Base-by-base conservation (phyloP, 2,888 invertebrate species). In the Synanthedon myopaeformis region DNA sequence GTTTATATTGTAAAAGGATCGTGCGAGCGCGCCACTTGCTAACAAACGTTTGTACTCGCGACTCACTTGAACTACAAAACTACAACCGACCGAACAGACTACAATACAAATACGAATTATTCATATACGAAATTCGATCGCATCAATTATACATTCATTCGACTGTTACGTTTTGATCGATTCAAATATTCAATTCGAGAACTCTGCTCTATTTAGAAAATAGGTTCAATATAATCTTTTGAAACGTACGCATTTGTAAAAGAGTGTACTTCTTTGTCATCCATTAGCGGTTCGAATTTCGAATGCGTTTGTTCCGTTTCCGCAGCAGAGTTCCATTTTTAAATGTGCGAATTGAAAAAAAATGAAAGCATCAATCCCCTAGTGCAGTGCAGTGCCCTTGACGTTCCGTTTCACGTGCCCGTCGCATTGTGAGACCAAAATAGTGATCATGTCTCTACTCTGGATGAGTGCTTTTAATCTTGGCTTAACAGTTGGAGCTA, bases 381-480 rank as follows among this genome's bases (percentile, higher is more conserved):
- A 64, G 66, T 69, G 57, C 59, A 61, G 64, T 66, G 64, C 54
- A 53, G 56, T 57, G 42, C 35, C 57, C 55, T 57, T 49, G 41
- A 41, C 57, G 28, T 55, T 49, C 54, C 54, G 55, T 55, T 54
- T 12, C 13, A 41, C 42, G 41, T 50, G 14, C 42, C 13, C 8
- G 35, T 41, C 49, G 14, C 52, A 23, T 23, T 56, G 52, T 23
- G 41, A 54, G 53, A 41, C 51, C 54, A 58, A 58, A 52, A 57
- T n/a, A 58, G 60, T 64, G 72, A 76, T 62, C 67, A 92, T 92
- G 92, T 89, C 89, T 64, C 66, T 90, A 52, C 59, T 92, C 56
- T 92, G 90, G 90, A 90, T 92, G 89, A 88, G 90, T 59, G 81
- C 88, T 57, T 83, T 92, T 68, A 91, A 89, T 78, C 74, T 92